phyloP scores from a whole-genome alignment of 2,113 vertebrate species.

The Microcebus ravelobensis region DNA sequence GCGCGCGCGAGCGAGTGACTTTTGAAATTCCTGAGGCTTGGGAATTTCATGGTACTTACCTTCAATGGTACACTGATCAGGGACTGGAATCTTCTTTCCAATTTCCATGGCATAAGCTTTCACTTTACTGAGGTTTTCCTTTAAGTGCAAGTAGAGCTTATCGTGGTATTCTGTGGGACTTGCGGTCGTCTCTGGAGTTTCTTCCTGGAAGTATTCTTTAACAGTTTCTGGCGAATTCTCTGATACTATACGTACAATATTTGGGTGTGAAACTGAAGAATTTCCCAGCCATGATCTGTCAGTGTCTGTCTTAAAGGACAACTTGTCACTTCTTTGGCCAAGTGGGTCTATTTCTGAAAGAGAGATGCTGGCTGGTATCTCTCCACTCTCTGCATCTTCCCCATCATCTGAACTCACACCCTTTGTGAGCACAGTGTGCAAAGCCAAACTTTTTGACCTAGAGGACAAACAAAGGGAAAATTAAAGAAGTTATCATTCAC shows the following conservation, averaged over 20 bases:
- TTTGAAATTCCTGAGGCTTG: background rate
- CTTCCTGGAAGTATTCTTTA: constrained; percentile 55
- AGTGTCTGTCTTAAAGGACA: constrained; percentile 32
- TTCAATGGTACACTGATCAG: constrained; percentile 95
- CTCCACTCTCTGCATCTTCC: constrained; percentile 80
- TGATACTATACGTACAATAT: constrained; percentile 35
- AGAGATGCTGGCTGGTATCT: constrained; percentile 81
- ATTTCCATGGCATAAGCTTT: constrained; percentile 89
- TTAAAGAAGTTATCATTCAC: background rate
- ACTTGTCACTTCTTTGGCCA: constrained; percentile 72
- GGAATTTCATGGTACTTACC: constrained; percentile 85
- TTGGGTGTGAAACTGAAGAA: constrained; percentile 69
- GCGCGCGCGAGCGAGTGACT: too few species aligned
- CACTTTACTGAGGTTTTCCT: constrained; percentile 91
- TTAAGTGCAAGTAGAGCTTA: constrained; percentile 91
- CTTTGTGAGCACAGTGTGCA: constrained; percentile 85
- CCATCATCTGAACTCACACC: constrained; percentile 84
- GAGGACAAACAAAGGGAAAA: background rate
- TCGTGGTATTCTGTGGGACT: constrained; percentile 82
- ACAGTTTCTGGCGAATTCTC: constrained; percentile 50
- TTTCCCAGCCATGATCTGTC: constrained; percentile 57
- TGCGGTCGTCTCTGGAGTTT: constrained; percentile 37
- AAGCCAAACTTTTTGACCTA: constrained; percentile 94
- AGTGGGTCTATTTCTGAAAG: constrained; percentile 81
- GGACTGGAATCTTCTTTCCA: constrained; percentile 90